phyloP scores from a whole-genome alignment of 2,888 invertebrate genomes.

The Zeuzera pyrina region DNA sequence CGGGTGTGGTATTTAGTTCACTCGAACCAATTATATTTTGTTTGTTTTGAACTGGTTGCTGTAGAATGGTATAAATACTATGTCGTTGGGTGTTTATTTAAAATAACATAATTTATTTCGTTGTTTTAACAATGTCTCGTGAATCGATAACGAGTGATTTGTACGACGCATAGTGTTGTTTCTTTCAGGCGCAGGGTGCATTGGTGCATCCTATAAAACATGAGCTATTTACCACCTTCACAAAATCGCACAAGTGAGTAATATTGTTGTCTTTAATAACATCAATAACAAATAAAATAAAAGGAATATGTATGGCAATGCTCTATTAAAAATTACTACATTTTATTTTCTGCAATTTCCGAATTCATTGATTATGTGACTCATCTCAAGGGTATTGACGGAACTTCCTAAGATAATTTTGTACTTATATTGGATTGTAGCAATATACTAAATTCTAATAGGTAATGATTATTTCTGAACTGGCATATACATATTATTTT shows the following conservation, averaged over 20 bases:
- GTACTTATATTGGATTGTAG: too few species aligned
- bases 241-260: slow-evolving; percentile 89
- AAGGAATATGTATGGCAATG: not conserved
- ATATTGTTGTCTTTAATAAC: not conserved
- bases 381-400: slow-evolving; percentile 32
- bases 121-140: slow-evolving; percentile 12
- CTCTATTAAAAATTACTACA: too few species aligned
- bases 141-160: slow-evolving; percentile 42
- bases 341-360: too few species aligned
- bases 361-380: slow-evolving; percentile 24
- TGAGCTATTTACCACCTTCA: slow-evolving; percentile 89
- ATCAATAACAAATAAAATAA: not conserved
- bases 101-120: slow-evolving; percentile 15
- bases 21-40: slow-evolving; percentile 17
- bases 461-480: too few species aligned
- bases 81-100: slow-evolving; percentile 28
- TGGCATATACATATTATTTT: too few species aligned
- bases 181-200: slow-evolving; percentile 75
- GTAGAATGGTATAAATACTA: slow-evolving; percentile 25
- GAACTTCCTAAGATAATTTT: slow-evolving; percentile 2
- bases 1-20: slow-evolving; percentile 68
- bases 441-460: too few species aligned
- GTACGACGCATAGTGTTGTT: slow-evolving; percentile 31
- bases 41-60: slow-evolving; percentile 4
- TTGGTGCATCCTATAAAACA: slow-evolving; percentile 77